These are phyloP conservation scores for Helarctos malayanus DNA, from an alignment of 2,797 vertebrate species.

Conservation along the genomic window DNA sequence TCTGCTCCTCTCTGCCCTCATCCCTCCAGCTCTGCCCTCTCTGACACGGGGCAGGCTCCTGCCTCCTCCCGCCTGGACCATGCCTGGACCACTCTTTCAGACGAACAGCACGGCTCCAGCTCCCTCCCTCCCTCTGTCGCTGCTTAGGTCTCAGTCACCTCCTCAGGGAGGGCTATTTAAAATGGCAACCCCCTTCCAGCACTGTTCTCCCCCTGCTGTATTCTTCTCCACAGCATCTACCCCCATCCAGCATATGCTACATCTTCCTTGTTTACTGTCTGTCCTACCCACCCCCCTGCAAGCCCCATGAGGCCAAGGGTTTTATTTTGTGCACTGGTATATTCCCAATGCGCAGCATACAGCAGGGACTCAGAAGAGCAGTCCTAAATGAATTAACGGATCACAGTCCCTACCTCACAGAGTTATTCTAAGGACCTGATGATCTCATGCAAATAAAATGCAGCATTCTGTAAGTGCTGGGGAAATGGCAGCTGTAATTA, in stretches of 20 bases:
- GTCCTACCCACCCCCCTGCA: background rate
- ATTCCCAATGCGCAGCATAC: background rate
- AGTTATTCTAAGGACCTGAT: constrained; percentile 59
- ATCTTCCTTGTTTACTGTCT: background rate
- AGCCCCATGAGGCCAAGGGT: background rate
- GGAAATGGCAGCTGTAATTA: constrained; percentile 37
- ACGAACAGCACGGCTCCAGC: fast-evolving
- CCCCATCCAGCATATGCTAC: background rate
- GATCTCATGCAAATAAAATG: constrained; percentile 53
- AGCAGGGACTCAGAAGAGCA: background rate
- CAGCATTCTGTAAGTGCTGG: background rate
- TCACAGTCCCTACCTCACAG: background rate
- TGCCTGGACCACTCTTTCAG: fast-evolving
- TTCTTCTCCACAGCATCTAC: background rate
- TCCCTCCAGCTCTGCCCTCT: background rate
- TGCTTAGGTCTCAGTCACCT: background rate
- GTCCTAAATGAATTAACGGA: background rate
- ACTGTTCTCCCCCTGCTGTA: background rate
- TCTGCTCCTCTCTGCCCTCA: background rate
- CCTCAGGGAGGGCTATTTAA: background rate
- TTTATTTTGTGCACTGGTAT: background rate
- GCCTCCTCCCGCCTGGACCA: fast-evolving
- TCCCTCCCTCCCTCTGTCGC: background rate
- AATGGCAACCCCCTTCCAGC: background rate
- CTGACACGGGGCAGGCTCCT: background rate